Base-by-base conservation (phyloP, 1,140 invertebrate species). In the Eumaeus atala region DNA sequence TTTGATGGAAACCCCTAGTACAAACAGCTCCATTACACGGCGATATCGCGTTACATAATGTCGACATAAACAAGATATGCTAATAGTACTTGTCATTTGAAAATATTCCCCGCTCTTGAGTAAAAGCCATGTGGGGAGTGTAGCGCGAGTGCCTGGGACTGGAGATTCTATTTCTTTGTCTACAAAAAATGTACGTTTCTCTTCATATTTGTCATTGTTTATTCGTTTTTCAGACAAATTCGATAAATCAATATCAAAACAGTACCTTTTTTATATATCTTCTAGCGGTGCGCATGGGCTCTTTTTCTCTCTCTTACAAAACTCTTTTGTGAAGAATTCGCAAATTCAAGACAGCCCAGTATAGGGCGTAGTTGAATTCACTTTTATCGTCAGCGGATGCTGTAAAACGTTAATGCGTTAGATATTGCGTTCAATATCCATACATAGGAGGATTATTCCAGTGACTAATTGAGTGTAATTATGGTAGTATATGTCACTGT, bases 1-100 rank as follows among this genome's bases (percentile, higher is more conserved):
- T 44, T 44, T 44, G 16, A 44, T 44, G 40, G 21, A 64, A 59
- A 61, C 37, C 38, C 48, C 58, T 40, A 54, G 34, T 59, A 52
- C 58, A 49, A 47, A 54, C 61, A 54, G 63, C 56, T 61, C 64
- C 61, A 67, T 72, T 70, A 72, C 70, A 52, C 66, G 55, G 54
- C 64, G 56, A 58, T 70, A 70, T 59, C 58, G 59, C 62, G 60
- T 68, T 65, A 61, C 67, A 51, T 54, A 53, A 56, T 51, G 51
- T 38, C 47, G 52, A 52, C 50, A 56, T 58, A 65, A 64, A 68
- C 62, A 59, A 61, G 51, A 57, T 66, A 66, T 50, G 56, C 54
- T 51, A 58, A 62, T 49, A 58, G 56, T 58, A 61, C 65, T 68
- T 66, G 59, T 64, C 51, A 61, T 59, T 54, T 49, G 47, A 50